These are phyloP conservation scores for Plutella xylostella DNA, from an alignment of 2,888 invertebrate species.

Conservation along the genomic window DNA sequence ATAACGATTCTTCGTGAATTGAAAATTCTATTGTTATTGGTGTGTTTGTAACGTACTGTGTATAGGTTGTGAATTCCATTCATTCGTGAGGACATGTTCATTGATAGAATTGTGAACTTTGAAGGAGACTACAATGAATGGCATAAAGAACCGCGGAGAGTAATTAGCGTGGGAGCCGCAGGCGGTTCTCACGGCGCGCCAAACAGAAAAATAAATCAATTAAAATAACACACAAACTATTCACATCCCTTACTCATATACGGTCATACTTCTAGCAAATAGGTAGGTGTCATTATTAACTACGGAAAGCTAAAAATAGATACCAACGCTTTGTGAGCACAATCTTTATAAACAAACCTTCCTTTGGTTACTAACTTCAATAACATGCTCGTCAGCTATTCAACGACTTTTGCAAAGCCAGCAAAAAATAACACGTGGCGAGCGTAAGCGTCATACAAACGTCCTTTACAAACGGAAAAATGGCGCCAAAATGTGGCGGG, in stretches of 20 bases:
- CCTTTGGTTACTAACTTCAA: too few relatives aligned
- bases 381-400: too few relatives aligned
- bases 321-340: too few relatives aligned
- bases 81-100: conserved; percentile 24
- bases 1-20: background rate
- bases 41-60: background rate
- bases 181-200: conserved; percentile 47
- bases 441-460: conserved; percentile 11
- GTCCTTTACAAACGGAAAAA: background rate
- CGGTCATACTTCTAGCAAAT: too few relatives aligned
- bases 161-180: conserved; percentile 59
- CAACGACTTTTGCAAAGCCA: too few relatives aligned
- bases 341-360: too few relatives aligned
- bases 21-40: conserved; percentile 1
- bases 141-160: conserved; percentile 28
- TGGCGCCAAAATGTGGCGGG: conserved; percentile 10
- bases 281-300: too few relatives aligned
- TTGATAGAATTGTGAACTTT: conserved; percentile 35
- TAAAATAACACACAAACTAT: too few relatives aligned
- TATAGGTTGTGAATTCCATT: conserved; percentile 4
- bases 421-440: too few relatives aligned
- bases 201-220: conserved; percentile 41
- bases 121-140: conserved; percentile 12
- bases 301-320: too few relatives aligned
- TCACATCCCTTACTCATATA: too few relatives aligned